A percentile compares a stretch with the other conserved stretches of the same genome.
phyloP scores from a whole-genome alignment of 2,888 invertebrate species.

The Julus scanicus region DNA sequence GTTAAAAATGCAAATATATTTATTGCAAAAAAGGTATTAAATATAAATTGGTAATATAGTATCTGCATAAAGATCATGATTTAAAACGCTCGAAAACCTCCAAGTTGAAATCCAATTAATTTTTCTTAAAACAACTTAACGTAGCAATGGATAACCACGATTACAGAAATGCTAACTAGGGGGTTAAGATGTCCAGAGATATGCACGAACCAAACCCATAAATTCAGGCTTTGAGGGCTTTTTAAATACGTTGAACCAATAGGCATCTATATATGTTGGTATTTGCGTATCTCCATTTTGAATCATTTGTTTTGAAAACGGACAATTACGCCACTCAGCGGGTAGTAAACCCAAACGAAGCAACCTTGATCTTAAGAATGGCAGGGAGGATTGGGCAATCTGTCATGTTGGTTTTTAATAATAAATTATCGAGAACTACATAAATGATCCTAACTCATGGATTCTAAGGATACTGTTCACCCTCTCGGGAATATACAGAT shows the following conservation, averaged over 20 bases:
- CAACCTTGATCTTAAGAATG: neutral
- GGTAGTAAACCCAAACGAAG: neutral
- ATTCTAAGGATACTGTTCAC: too few relatives aligned
- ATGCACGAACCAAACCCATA: neutral
- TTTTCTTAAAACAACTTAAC: neutral
- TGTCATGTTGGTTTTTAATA: conserved; percentile 16
- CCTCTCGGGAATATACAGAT: too few relatives aligned
- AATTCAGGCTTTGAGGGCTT: neutral
- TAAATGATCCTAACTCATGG: neutral
- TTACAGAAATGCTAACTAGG: neutral
- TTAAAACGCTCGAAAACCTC: neutral
- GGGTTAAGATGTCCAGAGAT: conserved; percentile 9
- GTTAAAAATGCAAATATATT: neutral
- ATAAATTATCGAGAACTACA: conserved; percentile 4
- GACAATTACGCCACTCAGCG: conserved; percentile 29
- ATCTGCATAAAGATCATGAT: neutral
- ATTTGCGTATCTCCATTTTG: neutral
- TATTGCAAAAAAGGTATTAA: neutral
- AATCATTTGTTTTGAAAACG: conserved; percentile 10
- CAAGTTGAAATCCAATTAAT: neutral
- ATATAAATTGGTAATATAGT: neutral
- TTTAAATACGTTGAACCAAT: conserved; percentile 5
- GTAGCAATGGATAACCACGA: too few relatives aligned
- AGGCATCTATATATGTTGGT: neutral
- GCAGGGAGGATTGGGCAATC: neutral